phyloP scores from a whole-genome alignment of 2,797 vertebrate genomes.

The Danio jaintianensis region DNA sequence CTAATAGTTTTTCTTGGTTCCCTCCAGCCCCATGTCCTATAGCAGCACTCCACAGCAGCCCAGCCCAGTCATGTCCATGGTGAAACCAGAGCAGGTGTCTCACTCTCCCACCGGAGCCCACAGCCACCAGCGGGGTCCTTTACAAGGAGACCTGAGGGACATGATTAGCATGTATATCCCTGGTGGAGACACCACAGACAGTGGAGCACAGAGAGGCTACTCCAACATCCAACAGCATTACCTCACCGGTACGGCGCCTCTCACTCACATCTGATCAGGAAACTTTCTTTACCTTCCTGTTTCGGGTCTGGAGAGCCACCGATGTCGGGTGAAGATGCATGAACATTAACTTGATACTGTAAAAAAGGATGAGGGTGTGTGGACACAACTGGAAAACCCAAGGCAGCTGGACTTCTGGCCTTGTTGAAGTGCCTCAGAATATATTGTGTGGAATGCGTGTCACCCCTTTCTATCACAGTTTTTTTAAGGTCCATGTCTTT shows the following conservation, averaged over 20 bases:
- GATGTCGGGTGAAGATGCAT: neutral
- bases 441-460: constrained; percentile 23
- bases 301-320: constrained; percentile 15
- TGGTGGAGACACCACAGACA: constrained; percentile 57
- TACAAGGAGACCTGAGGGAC: constrained; percentile 66
- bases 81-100: constrained; percentile 53
- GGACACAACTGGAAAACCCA: constrained; percentile 37
- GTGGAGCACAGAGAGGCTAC: constrained; percentile 68
- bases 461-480: neutral
- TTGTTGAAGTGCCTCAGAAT: constrained; percentile 45
- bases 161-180: constrained; percentile 68
- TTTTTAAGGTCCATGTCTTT: constrained; percentile 22
- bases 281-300: neutral
- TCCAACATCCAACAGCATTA: constrained; percentile 65
- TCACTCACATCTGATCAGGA: constrained; percentile 63
- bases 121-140: constrained; percentile 57
- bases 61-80: constrained; percentile 65
- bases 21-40: constrained; percentile 58
- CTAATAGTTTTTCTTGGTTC: neutral
- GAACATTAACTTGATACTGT: constrained; percentile 32
- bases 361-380: constrained; percentile 41
- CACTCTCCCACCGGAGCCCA: constrained; percentile 59
- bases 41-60: constrained; percentile 47
- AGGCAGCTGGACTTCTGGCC: constrained; percentile 34
- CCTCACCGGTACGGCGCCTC: constrained; percentile 59